Percentiles rank a stretch among this genome's conserved stretches.
Conservation (phyloP, 2,888 invertebrate species). For the Ectemnius lituratus region DNA sequence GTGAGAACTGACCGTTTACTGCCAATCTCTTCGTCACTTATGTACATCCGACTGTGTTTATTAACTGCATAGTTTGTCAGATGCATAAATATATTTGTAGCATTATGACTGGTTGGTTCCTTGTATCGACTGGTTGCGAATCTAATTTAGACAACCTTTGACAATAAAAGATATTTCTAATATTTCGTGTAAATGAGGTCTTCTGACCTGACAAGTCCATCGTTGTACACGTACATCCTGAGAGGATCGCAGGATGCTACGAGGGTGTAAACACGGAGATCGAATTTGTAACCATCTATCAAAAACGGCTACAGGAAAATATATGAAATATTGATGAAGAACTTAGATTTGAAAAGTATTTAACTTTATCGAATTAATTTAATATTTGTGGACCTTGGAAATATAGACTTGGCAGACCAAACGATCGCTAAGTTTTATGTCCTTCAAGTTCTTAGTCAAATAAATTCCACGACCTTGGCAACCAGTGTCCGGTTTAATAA, state of each 20-base stretch:
- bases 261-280: slow-evolving; percentile 91
- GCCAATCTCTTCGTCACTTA: slow-evolving; percentile 90
- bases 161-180: background rate
- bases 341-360: background rate
- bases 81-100: slow-evolving; percentile 95
- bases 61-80: slow-evolving; percentile 96
- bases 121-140: slow-evolving; percentile 94
- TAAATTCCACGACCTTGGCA: slow-evolving; percentile 95
- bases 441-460: slow-evolving; percentile 89
- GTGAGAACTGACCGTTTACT: slow-evolving; percentile 85
- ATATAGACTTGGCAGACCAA: slow-evolving; percentile 92
- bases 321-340: background rate
- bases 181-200: background rate
- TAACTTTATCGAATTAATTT: background rate
- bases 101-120: slow-evolving; percentile 89
- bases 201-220: slow-evolving; percentile 88
- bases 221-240: slow-evolving; percentile 93
- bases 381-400: slow-evolving; percentile 78
- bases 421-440: slow-evolving; percentile 88
- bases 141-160: slow-evolving; percentile 75
- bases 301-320: slow-evolving; percentile 84
- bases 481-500: slow-evolving; percentile 94
- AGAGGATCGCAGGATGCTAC: slow-evolving; percentile 95
- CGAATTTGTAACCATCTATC: slow-evolving; percentile 95
- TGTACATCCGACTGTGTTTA: slow-evolving; percentile 91